These are phyloP conservation scores for Watsonalla cultraria DNA, from an alignment of 2,888 invertebrate species.

Conservation along the genomic window DNA sequence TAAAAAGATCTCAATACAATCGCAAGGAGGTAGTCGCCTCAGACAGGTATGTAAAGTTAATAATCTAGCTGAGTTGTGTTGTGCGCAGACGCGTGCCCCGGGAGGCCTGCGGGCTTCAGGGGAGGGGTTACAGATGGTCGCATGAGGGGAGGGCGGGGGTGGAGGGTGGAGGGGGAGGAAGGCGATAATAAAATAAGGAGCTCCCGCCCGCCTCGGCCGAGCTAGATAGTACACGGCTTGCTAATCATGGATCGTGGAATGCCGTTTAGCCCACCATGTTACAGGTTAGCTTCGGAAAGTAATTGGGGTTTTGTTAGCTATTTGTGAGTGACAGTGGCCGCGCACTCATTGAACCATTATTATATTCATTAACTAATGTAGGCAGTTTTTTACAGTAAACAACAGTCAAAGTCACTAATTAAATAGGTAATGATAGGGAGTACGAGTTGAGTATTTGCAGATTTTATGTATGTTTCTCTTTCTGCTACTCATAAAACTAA, in stretches of 20 bases:
- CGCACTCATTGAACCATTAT: no score
- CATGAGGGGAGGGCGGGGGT: constrained; percentile 9
- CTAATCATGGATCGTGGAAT: constrained; percentile 29
- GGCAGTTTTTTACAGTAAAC: no score
- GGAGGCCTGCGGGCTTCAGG: neutral
- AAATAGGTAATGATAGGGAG: no score
- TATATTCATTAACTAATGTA: no score
- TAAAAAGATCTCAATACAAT: neutral
- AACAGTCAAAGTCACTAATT: no score
- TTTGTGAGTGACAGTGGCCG: no score
- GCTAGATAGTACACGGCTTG: constrained; percentile 26
- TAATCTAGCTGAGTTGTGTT: constrained; percentile 22
- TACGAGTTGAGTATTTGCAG: no score
- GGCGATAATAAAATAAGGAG: constrained; percentile 52
- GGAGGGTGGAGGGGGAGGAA: constrained; percentile 28
- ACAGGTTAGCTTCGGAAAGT: neutral
- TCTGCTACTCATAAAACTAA: no score
- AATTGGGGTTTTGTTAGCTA: neutral
- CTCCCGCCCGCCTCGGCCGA: constrained; percentile 21
- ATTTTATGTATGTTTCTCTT: no score
- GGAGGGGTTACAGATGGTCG: constrained; percentile 4
- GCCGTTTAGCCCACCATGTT: constrained; percentile 3
- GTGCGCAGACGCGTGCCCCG: constrained; percentile 4
- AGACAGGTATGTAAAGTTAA: constrained; percentile 17
- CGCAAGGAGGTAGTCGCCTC: neutral